Conservation (phyloP, 2,113 vertebrate genomes). For the Calonectris borealis region DNA sequence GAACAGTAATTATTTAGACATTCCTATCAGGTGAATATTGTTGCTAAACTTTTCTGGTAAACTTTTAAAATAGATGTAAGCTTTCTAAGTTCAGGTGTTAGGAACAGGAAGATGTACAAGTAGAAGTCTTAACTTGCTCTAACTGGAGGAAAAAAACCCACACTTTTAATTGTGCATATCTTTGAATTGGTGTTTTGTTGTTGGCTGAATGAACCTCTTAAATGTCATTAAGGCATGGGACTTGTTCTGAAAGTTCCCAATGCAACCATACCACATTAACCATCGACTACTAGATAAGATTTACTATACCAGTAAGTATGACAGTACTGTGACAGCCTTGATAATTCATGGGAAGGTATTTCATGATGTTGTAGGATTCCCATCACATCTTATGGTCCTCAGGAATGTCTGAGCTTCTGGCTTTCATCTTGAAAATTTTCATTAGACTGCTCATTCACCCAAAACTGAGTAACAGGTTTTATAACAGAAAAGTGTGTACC, state of each 20-base stretch:
- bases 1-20: neutral
- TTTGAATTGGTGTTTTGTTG: neutral
- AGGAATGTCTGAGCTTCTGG: neutral
- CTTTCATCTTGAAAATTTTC: constrained; percentile 15
- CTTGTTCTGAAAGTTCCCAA: constrained; percentile 18
- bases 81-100: constrained; percentile 48
- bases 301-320: neutral
- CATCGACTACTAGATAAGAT: neutral
- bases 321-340: neutral
- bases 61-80: constrained; percentile 16
- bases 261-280: neutral
- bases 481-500: neutral
- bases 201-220: neutral
- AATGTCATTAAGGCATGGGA: neutral
- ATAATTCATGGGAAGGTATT: neutral
- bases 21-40: neutral
- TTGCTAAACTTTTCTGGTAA: neutral
- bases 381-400: neutral
- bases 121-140: constrained; percentile 52
- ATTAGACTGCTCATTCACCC: neutral
- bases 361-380: neutral
- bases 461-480: neutral
- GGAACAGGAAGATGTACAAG: constrained; percentile 55
- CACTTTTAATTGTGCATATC: neutral
- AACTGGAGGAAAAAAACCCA: neutral